These are phyloP conservation scores for Xestia c-nigrum DNA, from an alignment of 2,888 invertebrate species.

Conservation along the genomic window DNA sequence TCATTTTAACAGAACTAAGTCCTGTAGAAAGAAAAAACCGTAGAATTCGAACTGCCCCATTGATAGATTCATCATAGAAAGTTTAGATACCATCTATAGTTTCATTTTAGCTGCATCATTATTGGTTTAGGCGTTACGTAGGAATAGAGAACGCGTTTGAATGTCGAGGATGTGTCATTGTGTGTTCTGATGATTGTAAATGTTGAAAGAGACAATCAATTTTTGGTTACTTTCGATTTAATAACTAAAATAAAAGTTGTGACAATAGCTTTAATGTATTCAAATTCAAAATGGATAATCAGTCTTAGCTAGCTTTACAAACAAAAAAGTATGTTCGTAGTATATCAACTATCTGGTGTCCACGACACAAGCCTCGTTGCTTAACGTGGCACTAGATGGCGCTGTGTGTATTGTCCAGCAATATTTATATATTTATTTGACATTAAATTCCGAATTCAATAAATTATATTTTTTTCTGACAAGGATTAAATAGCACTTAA, in stretches of 20 bases:
- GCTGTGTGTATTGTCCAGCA: too few species aligned
- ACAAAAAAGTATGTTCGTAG: too few species aligned
- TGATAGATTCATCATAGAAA: conserved; percentile 55
- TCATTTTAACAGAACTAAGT: not conserved
- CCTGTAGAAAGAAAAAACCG: not conserved
- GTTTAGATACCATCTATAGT: conserved; percentile 54
- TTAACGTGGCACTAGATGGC: too few species aligned
- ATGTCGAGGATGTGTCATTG: conserved; percentile 27
- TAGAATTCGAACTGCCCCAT: conserved; percentile 46
- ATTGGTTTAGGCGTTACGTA: conserved; percentile 51
- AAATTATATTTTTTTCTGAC: conserved; percentile 10
- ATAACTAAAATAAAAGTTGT: not conserved
- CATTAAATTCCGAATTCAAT: conserved; percentile 15
- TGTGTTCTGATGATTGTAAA: conserved; percentile 13
- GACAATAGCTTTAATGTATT: not conserved
- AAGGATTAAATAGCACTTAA: not conserved
- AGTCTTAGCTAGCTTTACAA: too few species aligned
- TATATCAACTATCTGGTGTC: too few species aligned
- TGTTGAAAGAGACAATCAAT: conserved; percentile 30
- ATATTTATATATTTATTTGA: not conserved
- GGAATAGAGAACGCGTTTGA: conserved; percentile 23
- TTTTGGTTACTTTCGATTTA: conserved; percentile 2
- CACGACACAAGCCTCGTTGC: too few species aligned
- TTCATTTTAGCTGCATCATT: conserved; percentile 44
- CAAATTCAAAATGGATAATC: too few species aligned